These are phyloP conservation scores for Adineta ricciae DNA, from an alignment of 2,888 invertebrate genomes.

Conservation along the genomic window DNA sequence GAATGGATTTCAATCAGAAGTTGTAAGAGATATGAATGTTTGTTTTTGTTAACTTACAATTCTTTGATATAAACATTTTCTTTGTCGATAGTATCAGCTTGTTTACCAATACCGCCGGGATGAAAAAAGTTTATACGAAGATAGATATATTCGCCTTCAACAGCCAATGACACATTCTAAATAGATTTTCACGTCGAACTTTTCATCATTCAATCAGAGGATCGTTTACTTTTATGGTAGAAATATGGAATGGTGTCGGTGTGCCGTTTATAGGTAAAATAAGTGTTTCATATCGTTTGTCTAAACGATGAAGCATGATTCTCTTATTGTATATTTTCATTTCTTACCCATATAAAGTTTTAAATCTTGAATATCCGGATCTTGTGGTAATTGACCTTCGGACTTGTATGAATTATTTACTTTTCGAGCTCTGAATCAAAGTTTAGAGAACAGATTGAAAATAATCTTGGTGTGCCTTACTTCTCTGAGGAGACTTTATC, in stretches of 20 bases:
- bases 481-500: conserved; percentile 43
- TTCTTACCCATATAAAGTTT: conserved; percentile 74
- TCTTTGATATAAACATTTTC: conserved; percentile 87
- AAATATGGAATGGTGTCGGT: conserved; percentile 94
- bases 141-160: conserved; percentile 97
- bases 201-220: too few species aligned
- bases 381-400: conserved; percentile 78
- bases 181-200: too few species aligned
- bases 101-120: conserved; percentile 68
- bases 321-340: background rate
- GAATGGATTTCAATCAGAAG: background rate
- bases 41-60: conserved; percentile 60
- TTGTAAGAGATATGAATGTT: too few species aligned
- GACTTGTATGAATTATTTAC: conserved; percentile 89
- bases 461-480: conserved; percentile 35
- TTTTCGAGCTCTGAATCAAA: conserved; percentile 60
- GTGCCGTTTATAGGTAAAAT: conserved; percentile 90
- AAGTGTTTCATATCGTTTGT: conserved; percentile 72
- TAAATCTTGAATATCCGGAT: conserved; percentile 78
- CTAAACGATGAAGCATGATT: background rate
- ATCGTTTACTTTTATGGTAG: conserved; percentile 67
- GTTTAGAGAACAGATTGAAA: background rate
- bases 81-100: conserved; percentile 61
- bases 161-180: conserved; percentile 80
- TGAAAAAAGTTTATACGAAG: conserved; percentile 93